Evolutionary conservation across 1,140 invertebrate species (phyloP).

Genomic region (Trichogramma pretiosum): DNA sequence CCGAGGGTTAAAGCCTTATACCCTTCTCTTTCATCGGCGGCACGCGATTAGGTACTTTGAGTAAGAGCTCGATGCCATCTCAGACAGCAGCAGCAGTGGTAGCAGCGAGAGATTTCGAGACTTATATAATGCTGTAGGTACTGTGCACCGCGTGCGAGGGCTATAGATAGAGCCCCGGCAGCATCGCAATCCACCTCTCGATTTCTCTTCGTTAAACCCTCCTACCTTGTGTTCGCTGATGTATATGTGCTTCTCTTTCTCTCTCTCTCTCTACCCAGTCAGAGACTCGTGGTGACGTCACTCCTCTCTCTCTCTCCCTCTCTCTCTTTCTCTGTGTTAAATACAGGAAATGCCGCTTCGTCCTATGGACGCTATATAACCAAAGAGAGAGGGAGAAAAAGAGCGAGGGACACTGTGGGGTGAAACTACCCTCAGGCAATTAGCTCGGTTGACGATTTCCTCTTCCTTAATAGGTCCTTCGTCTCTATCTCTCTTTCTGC

Average conservation of each 20-base stretch:
- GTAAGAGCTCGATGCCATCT: slow-evolving; percentile 2
- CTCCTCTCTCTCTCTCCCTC: not conserved
- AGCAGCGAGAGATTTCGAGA: slow-evolving; percentile 19
- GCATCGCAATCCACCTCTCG: slow-evolving; percentile 5
- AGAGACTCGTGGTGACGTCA: too few relatives aligned
- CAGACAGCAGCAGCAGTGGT: not conserved
- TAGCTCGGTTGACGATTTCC: slow-evolving; percentile 22
- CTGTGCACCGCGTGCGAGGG: too few relatives aligned
- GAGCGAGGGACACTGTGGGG: slow-evolving; percentile 7
- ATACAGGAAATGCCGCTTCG: slow-evolving; percentile 18
- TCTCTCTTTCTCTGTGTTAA: not conserved
- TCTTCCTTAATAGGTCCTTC: slow-evolving; percentile 7
- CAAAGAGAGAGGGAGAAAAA: slow-evolving; percentile 20
- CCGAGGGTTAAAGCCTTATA: too few relatives aligned
- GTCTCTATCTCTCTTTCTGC: not conserved
- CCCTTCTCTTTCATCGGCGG: too few relatives aligned
- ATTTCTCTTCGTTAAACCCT: slow-evolving; percentile 15
- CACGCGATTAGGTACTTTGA: slow-evolving; percentile 14
- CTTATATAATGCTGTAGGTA: too few relatives aligned
- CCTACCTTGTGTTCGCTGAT: not conserved
- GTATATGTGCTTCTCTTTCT: slow-evolving; percentile 1
- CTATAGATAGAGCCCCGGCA: too few relatives aligned
- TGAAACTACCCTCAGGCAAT: slow-evolving; percentile 18
- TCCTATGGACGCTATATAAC: too few relatives aligned
- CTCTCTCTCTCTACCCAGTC: not conserved